Evolutionary conservation across 1,140 invertebrate genomes (phyloP), one percentile per base, ranked within the genome.

Genomic region (Elysia chlorotica): DNA sequence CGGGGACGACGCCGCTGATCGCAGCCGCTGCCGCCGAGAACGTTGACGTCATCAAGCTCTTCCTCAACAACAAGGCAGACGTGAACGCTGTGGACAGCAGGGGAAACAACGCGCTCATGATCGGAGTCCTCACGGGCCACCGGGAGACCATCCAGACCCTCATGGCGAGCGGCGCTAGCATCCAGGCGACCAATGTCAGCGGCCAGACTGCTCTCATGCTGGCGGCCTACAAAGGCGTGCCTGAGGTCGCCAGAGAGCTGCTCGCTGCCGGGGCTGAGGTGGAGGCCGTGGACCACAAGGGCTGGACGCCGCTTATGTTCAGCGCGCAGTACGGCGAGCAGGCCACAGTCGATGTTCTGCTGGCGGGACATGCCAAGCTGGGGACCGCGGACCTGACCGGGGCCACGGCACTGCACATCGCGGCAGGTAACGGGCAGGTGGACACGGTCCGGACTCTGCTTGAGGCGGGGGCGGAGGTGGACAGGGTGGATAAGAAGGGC

Each of bases 21-120:
- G 95, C 93, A 33, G 95, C 95, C n/a, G 93, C 94, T 67, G 97
- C 95, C 94, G 93, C 96, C 83, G 95, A 95, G 2, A 93, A 96
- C 76, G 90, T 91, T 35, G 91, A 92, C 61, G 93, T 95, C 37
- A 94, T 97, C 54, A 90, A 92, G 61, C 87, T 96, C 36, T 88
- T 97, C 10, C 56, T 81, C 38, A 62, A 71, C 6, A 70, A 76
- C 17, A 78, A 75, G 2, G 95, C 95, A 0, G 88, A 66, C 74
- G 65, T 74, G 19, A 74, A 74, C 25, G 23, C 28, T 2, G 31
- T 53, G 14, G 48, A 69, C 35, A 33, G 37, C 37, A 28, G 68
- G 14, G 67, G 67, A 4, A 56, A 68, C 38, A 70, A 57, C 33
- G 63, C 73, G 1, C 48, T 74, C 0, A 53, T 68, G 65, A 54